A percentile compares a stretch with the other conserved stretches of the same genome.
Evolutionary conservation across 1,140 invertebrate species (phyloP).

Genomic region (Parasteatoda tepidariorum): DNA sequence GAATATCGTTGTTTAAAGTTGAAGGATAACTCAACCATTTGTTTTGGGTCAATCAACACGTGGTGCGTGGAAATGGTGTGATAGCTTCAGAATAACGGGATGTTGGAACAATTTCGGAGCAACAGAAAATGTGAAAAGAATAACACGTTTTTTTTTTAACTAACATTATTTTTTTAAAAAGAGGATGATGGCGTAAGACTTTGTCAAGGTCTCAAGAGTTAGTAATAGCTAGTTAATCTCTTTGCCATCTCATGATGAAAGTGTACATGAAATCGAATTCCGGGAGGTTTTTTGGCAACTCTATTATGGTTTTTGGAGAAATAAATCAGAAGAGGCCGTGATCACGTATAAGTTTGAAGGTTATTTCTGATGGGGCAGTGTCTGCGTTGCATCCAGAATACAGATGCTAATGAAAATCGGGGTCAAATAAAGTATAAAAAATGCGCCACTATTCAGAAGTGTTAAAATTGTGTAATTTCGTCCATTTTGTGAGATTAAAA

Average conservation of each 20-base stretch:
- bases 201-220: not conserved
- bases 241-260: constrained; percentile 1
- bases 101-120: not conserved
- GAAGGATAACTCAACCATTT: constrained; percentile 23
- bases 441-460: too few species aligned
- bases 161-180: not conserved
- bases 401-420: too few species aligned
- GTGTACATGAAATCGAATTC: constrained; percentile 32
- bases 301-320: not conserved
- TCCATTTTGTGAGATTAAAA: too few species aligned
- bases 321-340: not conserved
- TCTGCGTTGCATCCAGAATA: not conserved
- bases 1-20: too few species aligned
- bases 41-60: constrained; percentile 27
- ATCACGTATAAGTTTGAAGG: not conserved
- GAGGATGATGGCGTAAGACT: not conserved
- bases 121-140: not conserved
- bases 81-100: constrained; percentile 13
- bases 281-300: not conserved
- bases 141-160: not conserved
- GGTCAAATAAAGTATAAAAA: too few species aligned
- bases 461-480: too few species aligned
- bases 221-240: not conserved
- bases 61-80: constrained; percentile 1
- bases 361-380: not conserved